A percentile compares a stretch with the other conserved stretches of the same genome.
phyloP scores from a whole-genome alignment of 2,888 invertebrate genomes.

The Drosophila mulleri region DNA sequence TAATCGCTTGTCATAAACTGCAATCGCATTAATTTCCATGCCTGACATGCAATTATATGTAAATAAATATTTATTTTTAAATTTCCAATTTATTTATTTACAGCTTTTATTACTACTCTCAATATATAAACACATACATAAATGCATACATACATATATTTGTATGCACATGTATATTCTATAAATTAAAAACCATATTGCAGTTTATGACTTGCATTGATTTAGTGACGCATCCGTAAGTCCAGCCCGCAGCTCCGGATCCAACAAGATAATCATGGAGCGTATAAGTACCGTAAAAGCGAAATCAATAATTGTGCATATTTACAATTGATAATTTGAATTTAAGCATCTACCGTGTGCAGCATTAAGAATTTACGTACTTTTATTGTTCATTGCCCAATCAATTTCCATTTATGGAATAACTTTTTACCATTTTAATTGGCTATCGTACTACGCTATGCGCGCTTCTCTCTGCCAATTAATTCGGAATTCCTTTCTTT shows the following conservation, averaged over 20 bases:
- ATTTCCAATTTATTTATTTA: conserved; percentile 69
- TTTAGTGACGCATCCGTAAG: conserved; percentile 42
- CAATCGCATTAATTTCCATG: conserved; percentile 74
- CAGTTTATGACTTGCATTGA: conserved; percentile 61
- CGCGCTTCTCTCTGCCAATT: conserved; percentile 9
- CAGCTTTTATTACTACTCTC: conserved; percentile 35
- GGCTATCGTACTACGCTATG: background rate
- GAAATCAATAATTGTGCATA: conserved; percentile 24
- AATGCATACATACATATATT: background rate
- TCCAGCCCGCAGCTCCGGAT: background rate
- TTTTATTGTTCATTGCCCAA: background rate
- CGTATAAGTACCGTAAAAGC: background rate
- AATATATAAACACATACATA: conserved; percentile 13
- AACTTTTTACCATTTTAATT: conserved; percentile 1
- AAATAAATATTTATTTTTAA: conserved; percentile 75
- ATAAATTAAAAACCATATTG: conserved; percentile 48
- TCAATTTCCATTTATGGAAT: conserved; percentile 5
- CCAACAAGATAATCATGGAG: conserved; percentile 2
- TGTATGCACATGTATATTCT: background rate
- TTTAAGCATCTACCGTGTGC: background rate
- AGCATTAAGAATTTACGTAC: conserved; percentile 4
- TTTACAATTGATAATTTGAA: conserved; percentile 1
- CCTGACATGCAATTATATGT: conserved; percentile 72
- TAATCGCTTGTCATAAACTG: conserved; percentile 80
- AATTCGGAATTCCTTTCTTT: conserved; percentile 3